Conservation (phyloP, 2,888 invertebrate genomes). For the Aelia acuminata region DNA sequence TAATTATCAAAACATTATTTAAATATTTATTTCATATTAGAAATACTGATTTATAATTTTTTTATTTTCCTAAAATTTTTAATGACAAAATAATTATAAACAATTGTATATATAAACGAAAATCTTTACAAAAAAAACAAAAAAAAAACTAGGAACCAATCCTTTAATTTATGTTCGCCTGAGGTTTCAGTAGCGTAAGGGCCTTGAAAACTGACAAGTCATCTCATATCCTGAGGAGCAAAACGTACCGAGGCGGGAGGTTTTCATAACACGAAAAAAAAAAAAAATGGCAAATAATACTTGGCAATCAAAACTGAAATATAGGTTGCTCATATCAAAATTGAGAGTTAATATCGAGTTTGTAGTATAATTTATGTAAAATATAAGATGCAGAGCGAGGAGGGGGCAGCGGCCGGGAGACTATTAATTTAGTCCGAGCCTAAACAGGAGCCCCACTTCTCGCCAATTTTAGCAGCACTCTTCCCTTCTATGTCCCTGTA, state of each 20-base stretch:
- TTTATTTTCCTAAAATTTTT: too few species aligned
- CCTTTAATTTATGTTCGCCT: background rate
- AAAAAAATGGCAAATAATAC: background rate
- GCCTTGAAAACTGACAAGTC: background rate
- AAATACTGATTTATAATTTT: too few species aligned
- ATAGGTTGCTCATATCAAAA: background rate
- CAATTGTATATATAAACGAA: background rate
- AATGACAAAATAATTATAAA: too few species aligned
- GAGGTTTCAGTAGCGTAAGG: background rate
- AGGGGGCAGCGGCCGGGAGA: background rate
- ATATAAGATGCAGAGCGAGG: background rate
- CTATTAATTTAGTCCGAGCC: slow-evolving; percentile 32
- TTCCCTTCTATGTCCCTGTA: background rate
- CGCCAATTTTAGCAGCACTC: slow-evolving; percentile 17
- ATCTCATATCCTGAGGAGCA: background rate
- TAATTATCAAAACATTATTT: too few species aligned
- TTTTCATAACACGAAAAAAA: background rate
- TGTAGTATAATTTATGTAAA: slow-evolving; percentile 7
- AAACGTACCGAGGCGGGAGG: background rate
- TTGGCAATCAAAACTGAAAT: background rate
- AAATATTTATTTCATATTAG: too few species aligned
- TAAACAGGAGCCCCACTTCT: background rate
- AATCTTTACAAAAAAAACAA: background rate
- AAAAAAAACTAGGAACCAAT: background rate
- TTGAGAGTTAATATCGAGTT: background rate